Evolutionary conservation across 2,888 invertebrate species (phyloP).

Genomic region (Agrilus mali): DNA sequence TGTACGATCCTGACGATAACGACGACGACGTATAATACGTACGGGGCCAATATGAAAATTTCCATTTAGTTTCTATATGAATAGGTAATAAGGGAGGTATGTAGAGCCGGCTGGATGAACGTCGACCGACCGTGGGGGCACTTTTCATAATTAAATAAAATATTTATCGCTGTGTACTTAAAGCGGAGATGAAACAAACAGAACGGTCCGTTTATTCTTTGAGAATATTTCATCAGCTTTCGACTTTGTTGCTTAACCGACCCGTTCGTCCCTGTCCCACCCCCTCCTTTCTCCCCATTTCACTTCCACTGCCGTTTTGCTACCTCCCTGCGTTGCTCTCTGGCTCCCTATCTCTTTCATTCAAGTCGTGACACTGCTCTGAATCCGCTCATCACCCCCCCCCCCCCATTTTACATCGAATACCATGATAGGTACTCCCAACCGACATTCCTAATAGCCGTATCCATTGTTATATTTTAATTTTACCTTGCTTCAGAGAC

Average conservation of each 20-base stretch:
- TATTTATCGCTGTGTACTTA: conserved; percentile 10
- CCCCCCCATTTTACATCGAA: no score
- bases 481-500: background rate
- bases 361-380: no score
- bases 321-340: background rate
- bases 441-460: no score
- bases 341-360: no score
- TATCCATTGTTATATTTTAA: no score
- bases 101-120: conserved; percentile 4
- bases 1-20: no score
- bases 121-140: conserved; percentile 5
- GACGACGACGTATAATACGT: no score
- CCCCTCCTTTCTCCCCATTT: conserved; percentile 5
- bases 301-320: background rate
- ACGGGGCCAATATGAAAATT: no score
- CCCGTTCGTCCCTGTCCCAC: conserved; percentile 10
- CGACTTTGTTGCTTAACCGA: conserved; percentile 2
- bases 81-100: conserved; percentile 10
- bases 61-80: conserved; percentile 11
- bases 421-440: no score
- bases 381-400: no score
- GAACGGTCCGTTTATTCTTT: conserved; percentile 13
- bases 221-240: conserved; percentile 15
- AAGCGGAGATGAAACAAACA: conserved; percentile 9
- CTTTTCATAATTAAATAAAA: conserved; percentile 14